Evolutionary conservation across 2,888 invertebrate species (phyloP).

Genomic region (Dromius quadrimaculatus): DNA sequence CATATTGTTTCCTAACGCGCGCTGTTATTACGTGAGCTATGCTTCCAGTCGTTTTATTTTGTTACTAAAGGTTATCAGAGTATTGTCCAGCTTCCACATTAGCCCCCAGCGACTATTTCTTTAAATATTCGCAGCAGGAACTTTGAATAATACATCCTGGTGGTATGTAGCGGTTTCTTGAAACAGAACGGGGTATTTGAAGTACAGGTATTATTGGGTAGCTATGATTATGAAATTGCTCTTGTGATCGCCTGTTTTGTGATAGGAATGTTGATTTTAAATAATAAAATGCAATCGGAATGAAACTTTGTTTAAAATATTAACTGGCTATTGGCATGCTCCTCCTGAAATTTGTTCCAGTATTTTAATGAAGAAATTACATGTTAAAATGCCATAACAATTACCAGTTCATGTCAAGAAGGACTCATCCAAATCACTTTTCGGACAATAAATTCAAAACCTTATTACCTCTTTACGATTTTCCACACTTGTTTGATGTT

Average conservation of each 20-base stretch:
- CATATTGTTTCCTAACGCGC: conserved; percentile 39
- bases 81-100: neutral
- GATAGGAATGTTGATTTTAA: conserved; percentile 1
- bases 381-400: too few relatives aligned
- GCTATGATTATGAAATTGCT: conserved; percentile 10
- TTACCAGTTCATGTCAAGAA: too few relatives aligned
- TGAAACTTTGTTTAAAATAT: too few relatives aligned
- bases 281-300: neutral
- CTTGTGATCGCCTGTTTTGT: neutral
- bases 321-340: too few relatives aligned
- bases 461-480: too few relatives aligned
- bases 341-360: too few relatives aligned
- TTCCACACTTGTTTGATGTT: too few relatives aligned
- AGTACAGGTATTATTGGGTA: neutral
- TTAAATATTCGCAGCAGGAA: conserved; percentile 24
- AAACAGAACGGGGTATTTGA: conserved; percentile 1
- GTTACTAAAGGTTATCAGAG: too few relatives aligned
- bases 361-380: too few relatives aligned
- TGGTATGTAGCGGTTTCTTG: conserved; percentile 26
- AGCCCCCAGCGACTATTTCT: conserved; percentile 23
- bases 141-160: conserved; percentile 2
- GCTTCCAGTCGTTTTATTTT: conserved; percentile 9
- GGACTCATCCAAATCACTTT: too few relatives aligned
- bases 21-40: conserved; percentile 38
- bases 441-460: too few relatives aligned